A percentile compares a stretch with the other conserved stretches of the same genome.
phyloP scores from a whole-genome alignment of 2,797 vertebrate species.

The Cygnus olor region DNA sequence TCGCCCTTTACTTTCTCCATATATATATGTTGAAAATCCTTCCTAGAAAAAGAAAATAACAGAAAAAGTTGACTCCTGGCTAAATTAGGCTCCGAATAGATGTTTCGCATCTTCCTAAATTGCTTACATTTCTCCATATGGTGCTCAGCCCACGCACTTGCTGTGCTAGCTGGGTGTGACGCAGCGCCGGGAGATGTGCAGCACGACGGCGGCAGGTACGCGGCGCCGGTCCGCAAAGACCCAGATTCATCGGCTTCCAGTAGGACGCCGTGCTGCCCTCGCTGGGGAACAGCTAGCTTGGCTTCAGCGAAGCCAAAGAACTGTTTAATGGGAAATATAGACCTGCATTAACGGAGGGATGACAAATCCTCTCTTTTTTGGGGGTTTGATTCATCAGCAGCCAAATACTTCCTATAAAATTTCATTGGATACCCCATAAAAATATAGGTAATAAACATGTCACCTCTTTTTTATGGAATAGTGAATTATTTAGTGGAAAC shows the following conservation, averaged over 20 bases:
- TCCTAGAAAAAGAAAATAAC: not conserved
- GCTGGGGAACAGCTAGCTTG: not conserved
- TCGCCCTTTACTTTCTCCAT: not conserved
- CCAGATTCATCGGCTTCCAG: not conserved
- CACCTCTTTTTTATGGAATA: not conserved
- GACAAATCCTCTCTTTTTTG: not conserved
- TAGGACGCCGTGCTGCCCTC: not conserved
- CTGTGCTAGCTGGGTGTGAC: not conserved
- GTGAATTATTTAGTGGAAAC: conserved; percentile 26
- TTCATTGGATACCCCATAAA: not conserved
- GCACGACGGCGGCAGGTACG: conserved; percentile 14
- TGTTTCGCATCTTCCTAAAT: not conserved
- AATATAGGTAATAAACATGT: not conserved
- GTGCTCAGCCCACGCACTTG: conserved; percentile 39
- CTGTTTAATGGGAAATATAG: not conserved
- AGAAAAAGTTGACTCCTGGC: not conserved
- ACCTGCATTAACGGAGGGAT: not conserved
- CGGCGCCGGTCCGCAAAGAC: not conserved
- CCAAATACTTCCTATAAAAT: not conserved
- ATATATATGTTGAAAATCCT: not conserved
- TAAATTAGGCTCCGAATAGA: not conserved
- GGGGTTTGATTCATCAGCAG: not conserved
- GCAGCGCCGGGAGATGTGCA: not conserved
- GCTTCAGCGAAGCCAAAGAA: not conserved
- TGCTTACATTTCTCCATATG: conserved; percentile 7